Percentiles rank a stretch among this genome's conserved stretches.
Evolutionary conservation across 2,797 vertebrate species (phyloP).

Genomic region (Cygnus olor): DNA sequence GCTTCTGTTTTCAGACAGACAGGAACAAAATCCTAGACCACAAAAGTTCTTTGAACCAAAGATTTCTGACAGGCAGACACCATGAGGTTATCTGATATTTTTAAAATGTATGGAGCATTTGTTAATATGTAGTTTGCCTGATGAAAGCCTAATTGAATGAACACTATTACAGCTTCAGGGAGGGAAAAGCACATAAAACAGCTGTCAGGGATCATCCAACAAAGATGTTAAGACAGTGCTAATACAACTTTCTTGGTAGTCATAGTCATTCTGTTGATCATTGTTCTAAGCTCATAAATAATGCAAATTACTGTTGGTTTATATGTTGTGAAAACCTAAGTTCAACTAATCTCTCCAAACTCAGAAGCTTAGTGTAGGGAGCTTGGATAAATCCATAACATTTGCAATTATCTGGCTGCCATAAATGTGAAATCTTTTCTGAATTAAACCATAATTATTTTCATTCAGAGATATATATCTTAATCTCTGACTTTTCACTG

Average conservation of each 20-base stretch:
- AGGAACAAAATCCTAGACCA: neutral
- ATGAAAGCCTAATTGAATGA: neutral
- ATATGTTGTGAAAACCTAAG: neutral
- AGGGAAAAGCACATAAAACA: neutral
- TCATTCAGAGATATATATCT: neutral
- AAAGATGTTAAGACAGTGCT: neutral
- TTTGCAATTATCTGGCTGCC: neutral
- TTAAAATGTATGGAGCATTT: neutral
- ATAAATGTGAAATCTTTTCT: neutral
- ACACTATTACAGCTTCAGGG: neutral
- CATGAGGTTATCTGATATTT: neutral
- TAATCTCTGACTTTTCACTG: neutral
- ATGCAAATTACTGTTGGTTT: neutral
- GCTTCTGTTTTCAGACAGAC: neutral
- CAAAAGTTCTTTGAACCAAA: neutral
- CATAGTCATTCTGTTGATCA: neutral
- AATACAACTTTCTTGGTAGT: neutral
- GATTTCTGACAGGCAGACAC: neutral
- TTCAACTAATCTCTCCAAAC: neutral
- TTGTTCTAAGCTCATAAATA: neutral
- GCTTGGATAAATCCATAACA: neutral
- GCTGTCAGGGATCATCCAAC: neutral
- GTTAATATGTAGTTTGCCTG: neutral
- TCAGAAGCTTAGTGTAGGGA: neutral
- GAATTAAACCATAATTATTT: neutral